phyloP scores from a whole-genome alignment of 1,140 invertebrate species.

The Listronotus oregonensis region DNA sequence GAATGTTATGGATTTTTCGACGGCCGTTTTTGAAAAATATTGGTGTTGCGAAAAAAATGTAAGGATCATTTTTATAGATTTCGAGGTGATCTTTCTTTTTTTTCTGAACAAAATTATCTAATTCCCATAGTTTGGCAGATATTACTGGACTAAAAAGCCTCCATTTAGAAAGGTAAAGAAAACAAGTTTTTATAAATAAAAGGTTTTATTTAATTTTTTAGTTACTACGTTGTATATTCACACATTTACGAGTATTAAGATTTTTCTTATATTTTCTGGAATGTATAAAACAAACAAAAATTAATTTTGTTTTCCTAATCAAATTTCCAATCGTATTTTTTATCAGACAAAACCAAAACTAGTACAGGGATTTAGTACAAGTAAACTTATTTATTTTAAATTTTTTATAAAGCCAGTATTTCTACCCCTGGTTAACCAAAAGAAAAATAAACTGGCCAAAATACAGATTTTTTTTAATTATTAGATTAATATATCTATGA shows the following conservation, averaged over 20 bases:
- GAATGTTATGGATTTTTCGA: too few relatives aligned
- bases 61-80: too few relatives aligned
- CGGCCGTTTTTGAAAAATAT: too few relatives aligned
- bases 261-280: slow-evolving; percentile 15
- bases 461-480: slow-evolving; percentile 2
- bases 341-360: not conserved
- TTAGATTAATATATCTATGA: slow-evolving; percentile 2
- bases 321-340: not conserved
- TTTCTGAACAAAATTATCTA: too few relatives aligned
- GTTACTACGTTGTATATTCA: slow-evolving; percentile 13
- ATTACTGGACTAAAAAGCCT: too few relatives aligned
- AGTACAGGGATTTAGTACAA: not conserved
- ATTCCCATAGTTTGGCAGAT: too few relatives aligned
- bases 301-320: not conserved
- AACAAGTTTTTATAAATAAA: slow-evolving; percentile 6
- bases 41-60: too few relatives aligned
- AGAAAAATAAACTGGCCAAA: too few relatives aligned
- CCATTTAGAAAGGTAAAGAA: too few relatives aligned
- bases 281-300: slow-evolving; percentile 6
- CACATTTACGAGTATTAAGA: slow-evolving; percentile 11
- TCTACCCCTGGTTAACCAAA: not conserved
- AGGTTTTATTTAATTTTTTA: slow-evolving; percentile 6
- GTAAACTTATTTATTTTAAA: not conserved
- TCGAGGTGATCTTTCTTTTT: too few relatives aligned
- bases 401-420: slow-evolving; percentile 1